Percentiles rank a stretch among this genome's conserved stretches.
phyloP scores from a whole-genome alignment of 2,113 vertebrate genomes.

The Cyprinodon variegatus region DNA sequence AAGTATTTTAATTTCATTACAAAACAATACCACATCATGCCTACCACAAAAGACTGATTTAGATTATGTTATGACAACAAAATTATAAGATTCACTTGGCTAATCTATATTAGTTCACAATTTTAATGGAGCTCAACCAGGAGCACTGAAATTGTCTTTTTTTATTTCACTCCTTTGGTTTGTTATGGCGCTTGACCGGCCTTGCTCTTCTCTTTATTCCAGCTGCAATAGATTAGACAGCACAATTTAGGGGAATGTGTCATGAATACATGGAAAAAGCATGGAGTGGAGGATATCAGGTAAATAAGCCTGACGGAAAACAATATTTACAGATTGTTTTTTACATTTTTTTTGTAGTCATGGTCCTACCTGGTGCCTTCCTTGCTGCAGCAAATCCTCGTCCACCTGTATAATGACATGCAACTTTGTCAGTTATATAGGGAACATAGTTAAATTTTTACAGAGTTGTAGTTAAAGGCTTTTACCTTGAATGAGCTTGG shows the following conservation, averaged over 20 bases:
- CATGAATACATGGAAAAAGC: not conserved
- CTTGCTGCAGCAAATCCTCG: constrained; percentile 42
- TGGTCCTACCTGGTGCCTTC: constrained; percentile 60
- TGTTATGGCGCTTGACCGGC: constrained; percentile 60
- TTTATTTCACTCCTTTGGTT: constrained; percentile 53
- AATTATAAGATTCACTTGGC: constrained; percentile 21
- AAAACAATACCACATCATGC: constrained; percentile 42
- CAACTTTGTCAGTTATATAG: not conserved
- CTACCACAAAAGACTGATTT: constrained; percentile 36
- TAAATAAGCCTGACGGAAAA: not conserved
- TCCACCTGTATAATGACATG: constrained; percentile 53
- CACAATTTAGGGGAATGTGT: too few species aligned
- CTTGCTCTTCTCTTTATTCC: constrained; percentile 61
- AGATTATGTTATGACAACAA: constrained; percentile 41
- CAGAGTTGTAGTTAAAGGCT: not conserved
- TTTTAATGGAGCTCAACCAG: constrained; percentile 48
- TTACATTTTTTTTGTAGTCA: not conserved
- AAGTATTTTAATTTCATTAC: constrained; percentile 24
- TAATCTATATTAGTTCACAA: constrained; percentile 31
- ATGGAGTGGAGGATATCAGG: not conserved
- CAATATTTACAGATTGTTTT: not conserved
- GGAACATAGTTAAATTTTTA: not conserved
- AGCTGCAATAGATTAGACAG: constrained; percentile 31
- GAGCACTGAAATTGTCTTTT: constrained; percentile 40
- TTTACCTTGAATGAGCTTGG: constrained; percentile 78